These are phyloP conservation scores for Anastrepha obliqua DNA, from an alignment of 1,140 invertebrate genomes.

Conservation along the genomic window DNA sequence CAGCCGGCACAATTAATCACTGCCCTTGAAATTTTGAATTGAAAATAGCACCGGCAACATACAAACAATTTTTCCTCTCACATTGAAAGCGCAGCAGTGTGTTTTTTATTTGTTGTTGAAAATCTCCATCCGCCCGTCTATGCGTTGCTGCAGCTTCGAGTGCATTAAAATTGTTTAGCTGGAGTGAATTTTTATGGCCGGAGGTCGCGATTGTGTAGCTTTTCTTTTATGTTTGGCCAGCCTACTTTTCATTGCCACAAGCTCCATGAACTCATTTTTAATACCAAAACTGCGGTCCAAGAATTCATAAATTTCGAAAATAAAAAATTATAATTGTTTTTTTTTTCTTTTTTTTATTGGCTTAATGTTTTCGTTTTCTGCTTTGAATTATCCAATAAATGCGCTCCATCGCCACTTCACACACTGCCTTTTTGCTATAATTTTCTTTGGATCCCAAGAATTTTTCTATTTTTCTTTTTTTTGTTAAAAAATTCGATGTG, in stretches of 20 bases:
- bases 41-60: background rate
- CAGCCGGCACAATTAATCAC: slow-evolving; percentile 47
- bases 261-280: background rate
- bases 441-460: too few species aligned
- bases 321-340: background rate
- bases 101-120: background rate
- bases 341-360: background rate
- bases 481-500: background rate
- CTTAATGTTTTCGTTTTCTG: background rate
- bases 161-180: slow-evolving; percentile 31
- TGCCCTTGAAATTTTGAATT: slow-evolving; percentile 46
- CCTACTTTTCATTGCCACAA: slow-evolving; percentile 8
- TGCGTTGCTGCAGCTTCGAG: background rate
- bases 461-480: background rate
- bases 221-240: background rate
- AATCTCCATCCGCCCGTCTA: background rate
- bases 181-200: background rate
- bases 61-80: background rate
- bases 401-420: slow-evolving; percentile 14
- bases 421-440: too few species aligned
- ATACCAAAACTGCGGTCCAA: background rate
- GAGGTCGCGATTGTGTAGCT: background rate
- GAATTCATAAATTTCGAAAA: background rate
- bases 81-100: background rate
- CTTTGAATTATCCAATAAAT: slow-evolving; percentile 25